These are phyloP conservation scores for Zosterops pallidus DNA, from an alignment of 2,113 vertebrate species.

Conservation along the genomic window DNA sequence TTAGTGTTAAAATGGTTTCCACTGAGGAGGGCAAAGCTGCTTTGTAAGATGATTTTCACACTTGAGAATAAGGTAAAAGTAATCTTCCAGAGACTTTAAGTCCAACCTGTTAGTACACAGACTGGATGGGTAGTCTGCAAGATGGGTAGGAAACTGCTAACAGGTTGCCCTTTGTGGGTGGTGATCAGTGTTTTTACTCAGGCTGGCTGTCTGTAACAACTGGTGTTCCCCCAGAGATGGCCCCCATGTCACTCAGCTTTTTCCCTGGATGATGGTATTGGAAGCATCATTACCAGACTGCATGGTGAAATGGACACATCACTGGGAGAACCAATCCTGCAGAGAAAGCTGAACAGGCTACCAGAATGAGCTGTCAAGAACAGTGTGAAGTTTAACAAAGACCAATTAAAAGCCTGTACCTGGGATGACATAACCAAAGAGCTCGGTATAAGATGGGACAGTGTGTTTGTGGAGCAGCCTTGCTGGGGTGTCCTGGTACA, in stretches of 20 bases:
- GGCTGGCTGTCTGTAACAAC: not conserved
- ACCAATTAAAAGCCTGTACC: not conserved
- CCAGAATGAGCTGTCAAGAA: not conserved
- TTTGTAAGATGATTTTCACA: not conserved
- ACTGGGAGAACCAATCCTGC: not conserved
- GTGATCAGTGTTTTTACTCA: not conserved
- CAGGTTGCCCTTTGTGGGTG: not conserved
- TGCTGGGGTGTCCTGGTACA: not conserved
- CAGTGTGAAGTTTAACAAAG: not conserved
- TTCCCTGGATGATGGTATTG: not conserved
- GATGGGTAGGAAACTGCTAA: not conserved
- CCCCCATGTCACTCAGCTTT: not conserved
- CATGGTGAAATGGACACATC: rapidly evolving
- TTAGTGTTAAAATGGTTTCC: not conserved
- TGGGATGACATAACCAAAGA: not conserved
- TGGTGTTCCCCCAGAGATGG: rapidly evolving
- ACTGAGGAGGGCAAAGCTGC: not conserved
- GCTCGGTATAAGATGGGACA: too few relatives aligned
- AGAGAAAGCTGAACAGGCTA: not conserved
- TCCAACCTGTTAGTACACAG: not conserved
- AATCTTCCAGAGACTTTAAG: not conserved
- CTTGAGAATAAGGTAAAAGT: not conserved
- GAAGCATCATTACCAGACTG: not conserved
- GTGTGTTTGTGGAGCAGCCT: not conserved
- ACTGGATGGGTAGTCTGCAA: not conserved